Percentiles rank a stretch among this genome's conserved stretches.
Evolutionary conservation across 2,797 vertebrate species (phyloP).

Genomic region (Oryzias sinensis): DNA sequence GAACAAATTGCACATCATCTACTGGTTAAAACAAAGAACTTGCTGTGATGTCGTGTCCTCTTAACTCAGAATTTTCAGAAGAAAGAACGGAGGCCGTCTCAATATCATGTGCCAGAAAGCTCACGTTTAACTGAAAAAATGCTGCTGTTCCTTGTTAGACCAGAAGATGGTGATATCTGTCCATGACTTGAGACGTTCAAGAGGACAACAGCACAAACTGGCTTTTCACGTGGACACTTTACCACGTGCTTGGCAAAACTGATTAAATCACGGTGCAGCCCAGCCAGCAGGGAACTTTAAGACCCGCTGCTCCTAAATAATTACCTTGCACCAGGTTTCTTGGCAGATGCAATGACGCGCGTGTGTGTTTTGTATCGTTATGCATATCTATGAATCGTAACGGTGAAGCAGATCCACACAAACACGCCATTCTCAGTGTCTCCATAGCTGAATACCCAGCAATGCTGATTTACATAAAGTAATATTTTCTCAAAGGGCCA

Average conservation of each 20-base stretch:
- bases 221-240: slow-evolving; percentile 30
- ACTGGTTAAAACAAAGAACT: no score
- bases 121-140: not conserved
- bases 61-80: no score
- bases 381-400: slow-evolving; percentile 45
- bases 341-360: slow-evolving; percentile 50
- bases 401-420: slow-evolving; percentile 25
- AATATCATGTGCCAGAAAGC: not conserved
- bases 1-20: no score
- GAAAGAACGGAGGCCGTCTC: not conserved
- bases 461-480: slow-evolving; percentile 52
- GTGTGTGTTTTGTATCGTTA: slow-evolving; percentile 43
- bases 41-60: no score
- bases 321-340: slow-evolving; percentile 58
- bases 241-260: slow-evolving; percentile 38
- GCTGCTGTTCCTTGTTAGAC: not conserved
- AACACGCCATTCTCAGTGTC: slow-evolving; percentile 23
- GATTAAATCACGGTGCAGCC: slow-evolving; percentile 41
- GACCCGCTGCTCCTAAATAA: slow-evolving; percentile 46
- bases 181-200: not conserved
- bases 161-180: slow-evolving; percentile 63
- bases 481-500: slow-evolving; percentile 36
- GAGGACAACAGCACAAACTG: not conserved
- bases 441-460: slow-evolving; percentile 23
- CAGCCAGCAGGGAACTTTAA: slow-evolving; percentile 46